Evolutionary conservation across 2,113 vertebrate genomes (phyloP), one percentile per base, ranked within the genome.

Genomic region (Alectura lathami): DNA sequence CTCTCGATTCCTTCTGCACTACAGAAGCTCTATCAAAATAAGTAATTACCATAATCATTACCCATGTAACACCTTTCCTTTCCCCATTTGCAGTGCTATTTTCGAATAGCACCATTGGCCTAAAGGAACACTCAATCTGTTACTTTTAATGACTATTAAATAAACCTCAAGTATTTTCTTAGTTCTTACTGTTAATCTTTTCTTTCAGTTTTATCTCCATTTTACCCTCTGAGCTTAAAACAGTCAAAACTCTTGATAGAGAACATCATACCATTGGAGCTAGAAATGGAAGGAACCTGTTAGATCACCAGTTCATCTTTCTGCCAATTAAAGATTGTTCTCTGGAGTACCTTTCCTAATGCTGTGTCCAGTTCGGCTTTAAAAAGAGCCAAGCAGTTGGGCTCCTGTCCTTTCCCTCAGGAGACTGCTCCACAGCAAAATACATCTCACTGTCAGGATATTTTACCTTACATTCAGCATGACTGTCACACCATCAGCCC

Each of bases 401-500:
- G 76, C 24, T 93, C 38, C 89, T 62, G 47, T n/a, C 59, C 38
- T 47, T 91, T 83, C 59, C 91, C 89, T 43, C 1, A 1, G 64
- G 64, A 93, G 40, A 29, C 16, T 62, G 57, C 67, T 95, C 76
- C 83, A 75, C 69, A 84, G 69, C 34, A 81, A 86, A 96, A 76
- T 48, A 54, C 18, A 76, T 79, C 42, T 85, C 84, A 26, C 63
- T 96, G 84, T 76, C 91, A 91, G 63, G 70, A 86, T 77, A 83
- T 94, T 77, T 66, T 83, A 83, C 91, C 51, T 87, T 69, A 12
- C 47, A 36, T 85, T 91, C 86, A 89, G 92, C 70, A 91, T 85
- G 67, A 69, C 84, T 93, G 62, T 77, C 89, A 89, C 66, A 82
- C 73, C 50, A 96, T 96, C 94, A 97, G 94, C 50, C 87, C 82